phyloP scores from a whole-genome alignment of 2,797 vertebrate species.

The Sebastes minor region DNA sequence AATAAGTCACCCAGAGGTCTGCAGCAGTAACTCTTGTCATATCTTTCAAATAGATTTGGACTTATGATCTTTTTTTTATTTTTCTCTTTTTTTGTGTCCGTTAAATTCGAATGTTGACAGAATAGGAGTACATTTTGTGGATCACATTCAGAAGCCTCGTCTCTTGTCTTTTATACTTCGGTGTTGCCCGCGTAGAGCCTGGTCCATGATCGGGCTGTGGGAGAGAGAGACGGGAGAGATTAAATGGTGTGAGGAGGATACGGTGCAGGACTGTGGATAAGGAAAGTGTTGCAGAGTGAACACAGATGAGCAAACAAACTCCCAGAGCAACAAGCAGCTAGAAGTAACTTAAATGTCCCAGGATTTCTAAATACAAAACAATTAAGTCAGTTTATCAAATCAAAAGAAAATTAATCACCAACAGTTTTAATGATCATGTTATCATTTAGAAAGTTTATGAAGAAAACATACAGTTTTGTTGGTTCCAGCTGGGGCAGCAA shows the following conservation, averaged over 20 bases:
- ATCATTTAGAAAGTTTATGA: neutral
- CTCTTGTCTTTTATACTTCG: constrained; percentile 85
- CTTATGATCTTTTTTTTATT: constrained; percentile 62
- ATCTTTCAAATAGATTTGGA: constrained; percentile 78
- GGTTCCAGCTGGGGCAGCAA: neutral
- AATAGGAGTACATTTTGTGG: constrained; percentile 90
- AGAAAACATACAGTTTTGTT: neutral
- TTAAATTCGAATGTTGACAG: constrained; percentile 98
- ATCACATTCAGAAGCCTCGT: constrained; percentile 90
- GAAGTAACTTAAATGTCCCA: neutral
- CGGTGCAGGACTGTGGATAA: neutral
- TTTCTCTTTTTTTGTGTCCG: constrained; percentile 49
- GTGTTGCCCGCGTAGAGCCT: constrained; percentile 96
- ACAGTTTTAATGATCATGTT: neutral
- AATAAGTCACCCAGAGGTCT: constrained; percentile 76
- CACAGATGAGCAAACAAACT: neutral
- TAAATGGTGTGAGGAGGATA: neutral
- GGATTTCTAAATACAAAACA: neutral
- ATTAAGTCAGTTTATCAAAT: neutral
- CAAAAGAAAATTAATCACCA: accelerated
- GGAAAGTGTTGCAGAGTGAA: neutral
- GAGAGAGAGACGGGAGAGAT: constrained; percentile 10
- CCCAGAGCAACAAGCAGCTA: neutral
- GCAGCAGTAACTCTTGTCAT: constrained; percentile 73
- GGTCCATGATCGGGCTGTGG: constrained; percentile 98